These are phyloP conservation scores for Heterocephalus glaber DNA, from an alignment of 2,113 vertebrate species.

Conservation along the genomic window DNA sequence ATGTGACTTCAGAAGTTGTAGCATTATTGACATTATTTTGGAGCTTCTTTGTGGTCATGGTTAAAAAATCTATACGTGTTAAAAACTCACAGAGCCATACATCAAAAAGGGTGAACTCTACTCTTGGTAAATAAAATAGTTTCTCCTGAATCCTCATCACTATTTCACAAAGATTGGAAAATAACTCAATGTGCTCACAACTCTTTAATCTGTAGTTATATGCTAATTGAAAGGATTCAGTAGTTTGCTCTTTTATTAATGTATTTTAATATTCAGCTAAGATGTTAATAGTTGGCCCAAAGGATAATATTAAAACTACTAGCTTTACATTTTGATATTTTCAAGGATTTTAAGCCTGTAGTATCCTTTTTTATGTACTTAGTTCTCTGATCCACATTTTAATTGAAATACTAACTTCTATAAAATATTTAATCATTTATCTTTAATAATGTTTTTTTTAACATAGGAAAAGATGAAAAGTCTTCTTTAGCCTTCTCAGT, in stretches of 20 bases:
- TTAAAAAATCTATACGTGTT: not conserved
- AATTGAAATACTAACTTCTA: constrained; percentile 67
- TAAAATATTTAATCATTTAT: constrained; percentile 58
- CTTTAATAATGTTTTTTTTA: not conserved
- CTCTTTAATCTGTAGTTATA: not conserved
- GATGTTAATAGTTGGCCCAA: constrained; percentile 34
- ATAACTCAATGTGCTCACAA: not conserved
- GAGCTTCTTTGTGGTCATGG: not conserved
- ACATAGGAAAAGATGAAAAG: not conserved
- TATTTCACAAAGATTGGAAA: not conserved
- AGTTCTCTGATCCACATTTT: constrained; percentile 2
- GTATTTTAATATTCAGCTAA: constrained; percentile 52
- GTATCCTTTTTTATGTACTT: constrained; percentile 1
- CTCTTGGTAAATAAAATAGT: constrained; percentile 28
- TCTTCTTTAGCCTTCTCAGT: not conserved
- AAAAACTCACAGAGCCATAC: not conserved
- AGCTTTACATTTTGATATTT: constrained; percentile 59
- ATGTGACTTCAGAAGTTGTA: not conserved
- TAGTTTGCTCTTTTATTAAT: constrained; percentile 45
- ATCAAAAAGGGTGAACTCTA: not conserved
- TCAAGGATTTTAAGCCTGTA: constrained; percentile 35
- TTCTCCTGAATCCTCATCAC: not conserved
- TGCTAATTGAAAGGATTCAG: constrained; percentile 5
- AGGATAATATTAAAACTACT: constrained; percentile 49
- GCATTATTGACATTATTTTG: not conserved